Conservation (phyloP, 2,888 invertebrate genomes). For the Pecten maximus region DNA sequence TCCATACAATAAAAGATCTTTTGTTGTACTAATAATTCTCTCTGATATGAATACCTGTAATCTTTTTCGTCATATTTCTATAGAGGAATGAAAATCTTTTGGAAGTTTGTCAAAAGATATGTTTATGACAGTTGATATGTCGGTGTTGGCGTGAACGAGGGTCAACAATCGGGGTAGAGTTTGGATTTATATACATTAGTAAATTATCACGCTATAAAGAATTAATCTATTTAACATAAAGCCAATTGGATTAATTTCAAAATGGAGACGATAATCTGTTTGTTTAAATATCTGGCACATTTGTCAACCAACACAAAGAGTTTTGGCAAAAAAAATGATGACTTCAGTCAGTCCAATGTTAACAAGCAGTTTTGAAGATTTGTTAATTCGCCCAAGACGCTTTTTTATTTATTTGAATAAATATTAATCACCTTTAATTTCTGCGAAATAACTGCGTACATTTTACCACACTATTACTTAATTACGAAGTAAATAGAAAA, state of each 20-base stretch:
- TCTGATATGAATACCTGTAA: not conserved
- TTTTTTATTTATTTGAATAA: not conserved
- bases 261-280: not conserved
- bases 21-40: slow-evolving; percentile 25
- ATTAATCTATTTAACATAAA: not conserved
- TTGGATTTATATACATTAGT: not conserved
- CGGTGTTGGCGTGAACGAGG: slow-evolving; percentile 23
- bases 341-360: not conserved
- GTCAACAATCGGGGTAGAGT: not conserved
- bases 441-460: not conserved
- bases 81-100: slow-evolving; percentile 17
- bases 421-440: not conserved
- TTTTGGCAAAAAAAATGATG: not conserved
- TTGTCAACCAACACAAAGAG: not conserved
- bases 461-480: too few relatives aligned
- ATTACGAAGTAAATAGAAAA: not conserved
- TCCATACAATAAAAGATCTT: slow-evolving; percentile 22
- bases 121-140: not conserved
- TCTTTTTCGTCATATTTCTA: slow-evolving; percentile 18
- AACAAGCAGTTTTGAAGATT: not conserved
- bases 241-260: slow-evolving; percentile 29
- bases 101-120: slow-evolving; percentile 20
- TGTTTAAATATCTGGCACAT: not conserved
- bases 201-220: not conserved
- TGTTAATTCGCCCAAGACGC: not conserved